Conservation (phyloP, 2,888 invertebrate species). For the Drosophila silvestris region DNA sequence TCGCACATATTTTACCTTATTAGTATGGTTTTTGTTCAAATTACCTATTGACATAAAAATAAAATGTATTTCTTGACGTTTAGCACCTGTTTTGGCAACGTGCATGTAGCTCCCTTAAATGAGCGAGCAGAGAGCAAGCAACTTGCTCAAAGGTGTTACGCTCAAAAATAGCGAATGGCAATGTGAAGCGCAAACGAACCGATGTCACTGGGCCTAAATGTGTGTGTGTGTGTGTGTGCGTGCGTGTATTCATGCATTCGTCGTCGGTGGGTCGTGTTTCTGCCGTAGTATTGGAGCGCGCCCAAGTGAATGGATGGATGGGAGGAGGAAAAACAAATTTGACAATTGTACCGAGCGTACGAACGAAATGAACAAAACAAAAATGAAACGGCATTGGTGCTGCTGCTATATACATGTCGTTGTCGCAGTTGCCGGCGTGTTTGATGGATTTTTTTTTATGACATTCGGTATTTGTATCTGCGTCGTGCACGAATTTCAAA, state of each 20-base stretch:
- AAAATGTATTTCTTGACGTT: conserved; percentile 12
- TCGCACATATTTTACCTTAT: neutral
- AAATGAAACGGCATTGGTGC: conserved; percentile 70
- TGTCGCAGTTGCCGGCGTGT: conserved; percentile 68
- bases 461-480: conserved; percentile 36
- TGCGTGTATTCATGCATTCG: conserved; percentile 3
- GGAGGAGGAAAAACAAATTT: conserved; percentile 75
- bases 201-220: conserved; percentile 40
- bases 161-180: conserved; percentile 75
- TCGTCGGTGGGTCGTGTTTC: conserved; percentile 36
- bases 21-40: conserved; percentile 1
- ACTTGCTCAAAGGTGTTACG: conserved; percentile 40
- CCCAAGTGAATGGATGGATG: conserved; percentile 75
- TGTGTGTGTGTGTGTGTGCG: conserved; percentile 22
- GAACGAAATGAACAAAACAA: conserved; percentile 82
- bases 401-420: conserved; percentile 37
- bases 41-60: conserved; percentile 17
- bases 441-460: conserved; percentile 69
- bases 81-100: conserved; percentile 34
- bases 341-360: conserved; percentile 81
- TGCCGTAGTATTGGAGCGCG: conserved; percentile 48
- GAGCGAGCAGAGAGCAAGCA: conserved; percentile 38
- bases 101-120: conserved; percentile 34
- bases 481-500: conserved; percentile 63
- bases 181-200: conserved; percentile 69